Evolutionary conservation across 2,113 vertebrate species (phyloP).

Genomic region (Galeopterus variegatus): DNA sequence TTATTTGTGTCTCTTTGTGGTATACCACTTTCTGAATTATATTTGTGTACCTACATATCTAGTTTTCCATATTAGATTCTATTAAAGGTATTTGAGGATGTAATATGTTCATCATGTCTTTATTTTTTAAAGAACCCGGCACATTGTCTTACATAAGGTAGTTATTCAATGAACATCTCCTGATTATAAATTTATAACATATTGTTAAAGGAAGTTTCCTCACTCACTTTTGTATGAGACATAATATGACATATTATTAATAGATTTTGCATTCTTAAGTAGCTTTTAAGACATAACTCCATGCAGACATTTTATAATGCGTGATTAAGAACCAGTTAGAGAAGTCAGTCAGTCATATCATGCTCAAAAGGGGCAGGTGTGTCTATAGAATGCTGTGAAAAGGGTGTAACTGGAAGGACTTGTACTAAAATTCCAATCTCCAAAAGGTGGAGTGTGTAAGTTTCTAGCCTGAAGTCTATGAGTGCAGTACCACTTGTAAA

Average conservation of each 20-base stretch:
- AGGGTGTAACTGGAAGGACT: background rate
- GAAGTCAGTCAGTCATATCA: background rate
- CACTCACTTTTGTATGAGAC: background rate
- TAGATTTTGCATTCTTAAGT: background rate
- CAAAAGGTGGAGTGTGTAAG: background rate
- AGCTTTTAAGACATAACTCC: background rate
- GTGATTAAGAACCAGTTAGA: background rate
- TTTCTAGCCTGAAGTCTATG: rapidly evolving
- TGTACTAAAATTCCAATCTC: background rate
- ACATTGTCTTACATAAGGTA: background rate
- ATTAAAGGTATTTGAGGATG: background rate
- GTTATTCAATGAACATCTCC: background rate
- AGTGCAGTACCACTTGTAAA: background rate
- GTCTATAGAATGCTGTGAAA: background rate
- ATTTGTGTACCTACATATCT: background rate
- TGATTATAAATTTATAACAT: background rate
- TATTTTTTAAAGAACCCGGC: background rate
- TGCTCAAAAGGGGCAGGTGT: background rate
- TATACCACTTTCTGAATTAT: background rate
- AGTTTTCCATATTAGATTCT: background rate
- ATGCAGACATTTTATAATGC: background rate
- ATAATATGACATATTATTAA: background rate
- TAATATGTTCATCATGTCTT: background rate
- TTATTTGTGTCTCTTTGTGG: background rate
- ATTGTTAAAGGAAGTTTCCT: background rate